Percentiles rank a stretch among this genome's conserved stretches.
phyloP scores from a whole-genome alignment of 1,140 invertebrate species.

The Ooceraea biroi region DNA sequence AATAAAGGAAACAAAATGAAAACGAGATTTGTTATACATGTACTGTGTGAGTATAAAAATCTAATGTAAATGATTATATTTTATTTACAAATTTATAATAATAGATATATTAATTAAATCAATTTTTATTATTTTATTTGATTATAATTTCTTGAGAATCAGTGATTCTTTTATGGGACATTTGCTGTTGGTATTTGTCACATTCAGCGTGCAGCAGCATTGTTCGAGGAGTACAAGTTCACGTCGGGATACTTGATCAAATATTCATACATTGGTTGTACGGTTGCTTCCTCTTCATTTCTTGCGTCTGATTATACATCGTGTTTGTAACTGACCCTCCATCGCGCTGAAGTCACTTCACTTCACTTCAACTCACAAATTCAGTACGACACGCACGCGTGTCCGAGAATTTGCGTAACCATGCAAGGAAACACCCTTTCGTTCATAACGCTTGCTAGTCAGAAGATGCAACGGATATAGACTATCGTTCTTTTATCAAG shows the following conservation, averaged over 20 bases:
- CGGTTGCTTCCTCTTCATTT: conserved; percentile 17
- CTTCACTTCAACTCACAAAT: conserved; percentile 26
- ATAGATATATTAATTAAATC: no score
- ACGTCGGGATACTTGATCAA: conserved; percentile 14
- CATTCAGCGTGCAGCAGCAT: neutral
- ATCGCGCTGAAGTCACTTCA: conserved; percentile 33
- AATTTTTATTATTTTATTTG: neutral
- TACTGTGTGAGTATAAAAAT: no score
- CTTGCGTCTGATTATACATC: conserved; percentile 23
- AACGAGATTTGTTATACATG: no score
- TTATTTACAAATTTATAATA: no score
- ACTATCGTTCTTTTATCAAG: neutral
- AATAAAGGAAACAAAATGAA: no score
- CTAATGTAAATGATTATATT: no score
- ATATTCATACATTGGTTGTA: conserved; percentile 27
- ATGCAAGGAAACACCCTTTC: conserved; percentile 37
- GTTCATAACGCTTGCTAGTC: conserved; percentile 4
- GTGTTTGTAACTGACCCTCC: neutral
- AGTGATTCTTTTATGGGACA: neutral
- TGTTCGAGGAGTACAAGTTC: neutral
- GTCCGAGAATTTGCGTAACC: conserved; percentile 3
- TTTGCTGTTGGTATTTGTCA: neutral
- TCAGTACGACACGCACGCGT: conserved; percentile 20
- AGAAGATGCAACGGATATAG: neutral
- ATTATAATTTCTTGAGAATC: neutral